Conservation (phyloP, 2,888 invertebrate species). For the Athalia cordata region DNA sequence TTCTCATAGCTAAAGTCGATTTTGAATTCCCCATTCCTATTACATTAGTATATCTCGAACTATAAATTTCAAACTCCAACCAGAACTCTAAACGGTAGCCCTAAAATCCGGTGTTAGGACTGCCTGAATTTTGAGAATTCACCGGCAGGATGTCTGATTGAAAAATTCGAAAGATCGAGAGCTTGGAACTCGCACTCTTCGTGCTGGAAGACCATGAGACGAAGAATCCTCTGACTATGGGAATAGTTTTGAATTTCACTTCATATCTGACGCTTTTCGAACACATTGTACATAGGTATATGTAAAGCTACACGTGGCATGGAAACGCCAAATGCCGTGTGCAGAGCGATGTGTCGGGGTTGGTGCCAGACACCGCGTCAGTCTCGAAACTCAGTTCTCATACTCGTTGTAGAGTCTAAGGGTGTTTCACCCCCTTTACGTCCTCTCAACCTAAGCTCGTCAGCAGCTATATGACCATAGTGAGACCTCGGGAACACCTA, state of each 20-base stretch:
- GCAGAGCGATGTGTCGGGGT: slow-evolving; percentile 37
- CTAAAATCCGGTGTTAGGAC: too few relatives aligned
- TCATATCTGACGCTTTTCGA: slow-evolving; percentile 19
- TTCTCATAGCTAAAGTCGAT: too few relatives aligned
- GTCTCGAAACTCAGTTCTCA: slow-evolving; percentile 32
- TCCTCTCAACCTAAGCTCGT: slow-evolving; percentile 38
- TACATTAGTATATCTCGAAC: too few relatives aligned
- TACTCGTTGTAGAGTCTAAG: not conserved
- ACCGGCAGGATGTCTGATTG: too few relatives aligned
- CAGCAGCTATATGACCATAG: slow-evolving; percentile 11
- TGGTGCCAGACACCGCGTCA: slow-evolving; percentile 46
- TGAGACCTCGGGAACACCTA: slow-evolving; percentile 46
- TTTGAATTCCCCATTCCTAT: too few relatives aligned
- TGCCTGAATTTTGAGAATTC: too few relatives aligned
- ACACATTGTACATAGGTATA: slow-evolving; percentile 21
- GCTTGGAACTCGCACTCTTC: too few relatives aligned
- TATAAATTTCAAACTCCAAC: too few relatives aligned
- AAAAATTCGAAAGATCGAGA: too few relatives aligned
- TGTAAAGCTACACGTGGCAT: slow-evolving; percentile 4
- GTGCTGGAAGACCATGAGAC: not conserved
- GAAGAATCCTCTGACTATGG: not conserved
- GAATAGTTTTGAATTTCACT: not conserved
- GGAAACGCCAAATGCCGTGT: slow-evolving; percentile 35
- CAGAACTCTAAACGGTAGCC: too few relatives aligned
- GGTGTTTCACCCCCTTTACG: slow-evolving; percentile 30